A percentile compares a stretch with the other conserved stretches of the same genome.
phyloP scores from a whole-genome alignment of 2,797 vertebrate species.

The Psittacula echo region DNA sequence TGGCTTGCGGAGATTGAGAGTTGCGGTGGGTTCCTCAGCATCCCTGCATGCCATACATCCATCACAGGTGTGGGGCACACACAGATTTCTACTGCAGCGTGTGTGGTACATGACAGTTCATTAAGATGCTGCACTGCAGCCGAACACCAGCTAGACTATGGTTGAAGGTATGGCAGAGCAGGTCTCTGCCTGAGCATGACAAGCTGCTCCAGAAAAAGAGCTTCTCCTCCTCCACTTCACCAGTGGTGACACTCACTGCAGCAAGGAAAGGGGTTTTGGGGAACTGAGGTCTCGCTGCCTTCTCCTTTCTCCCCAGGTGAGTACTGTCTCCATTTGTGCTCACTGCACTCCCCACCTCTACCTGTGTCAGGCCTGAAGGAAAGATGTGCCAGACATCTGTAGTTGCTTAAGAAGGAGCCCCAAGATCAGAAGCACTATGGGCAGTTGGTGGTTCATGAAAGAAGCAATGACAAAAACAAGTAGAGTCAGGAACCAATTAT shows the following conservation, averaged over 20 bases:
- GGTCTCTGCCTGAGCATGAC: background rate
- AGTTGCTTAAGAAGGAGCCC: background rate
- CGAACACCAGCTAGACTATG: fast-evolving
- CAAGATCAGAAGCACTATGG: fast-evolving
- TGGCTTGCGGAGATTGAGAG: background rate
- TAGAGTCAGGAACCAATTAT: background rate
- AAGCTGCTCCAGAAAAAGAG: background rate
- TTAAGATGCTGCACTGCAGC: background rate
- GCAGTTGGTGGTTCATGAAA: background rate
- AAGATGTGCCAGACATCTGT: fast-evolving
- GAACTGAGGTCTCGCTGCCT: background rate
- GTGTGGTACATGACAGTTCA: background rate
- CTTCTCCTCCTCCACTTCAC: background rate
- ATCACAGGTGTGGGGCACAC: fast-evolving
- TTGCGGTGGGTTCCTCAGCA: background rate
- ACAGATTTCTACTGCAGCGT: fast-evolving
- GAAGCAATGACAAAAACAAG: fast-evolving
- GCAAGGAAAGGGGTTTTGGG: fast-evolving
- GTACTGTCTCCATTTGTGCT: background rate
- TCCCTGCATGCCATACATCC: background rate
- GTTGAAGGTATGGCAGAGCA: background rate
- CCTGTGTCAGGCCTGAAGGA: background rate
- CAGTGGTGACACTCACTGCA: fast-evolving
- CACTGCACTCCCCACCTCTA: background rate
- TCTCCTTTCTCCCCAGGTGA: background rate